Percentiles rank a stretch among this genome's conserved stretches.
phyloP scores from a whole-genome alignment of 2,888 invertebrate genomes.

The Sepiola atlantica region DNA sequence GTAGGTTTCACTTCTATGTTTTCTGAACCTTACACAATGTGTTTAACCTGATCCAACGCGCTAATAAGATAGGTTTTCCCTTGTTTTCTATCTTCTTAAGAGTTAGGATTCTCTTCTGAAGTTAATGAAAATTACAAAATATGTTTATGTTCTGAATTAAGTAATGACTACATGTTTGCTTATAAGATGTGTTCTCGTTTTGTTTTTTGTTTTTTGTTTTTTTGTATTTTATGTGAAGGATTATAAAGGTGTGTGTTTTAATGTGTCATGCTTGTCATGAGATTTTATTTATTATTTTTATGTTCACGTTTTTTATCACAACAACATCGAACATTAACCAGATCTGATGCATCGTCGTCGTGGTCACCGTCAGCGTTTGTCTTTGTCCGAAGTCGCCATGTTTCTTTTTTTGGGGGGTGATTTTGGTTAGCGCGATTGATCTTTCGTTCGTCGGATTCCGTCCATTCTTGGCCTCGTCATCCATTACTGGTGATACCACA shows the following conservation, averaged over 20 bases:
- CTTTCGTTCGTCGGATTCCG: background rate
- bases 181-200: background rate
- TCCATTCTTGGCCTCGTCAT: background rate
- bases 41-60: too few species aligned
- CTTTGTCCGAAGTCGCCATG: slow-evolving; percentile 32
- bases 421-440: background rate
- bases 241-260: background rate
- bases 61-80: background rate
- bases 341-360: background rate
- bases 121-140: background rate
- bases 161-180: background rate
- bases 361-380: background rate
- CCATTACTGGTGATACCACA: slow-evolving; percentile 45
- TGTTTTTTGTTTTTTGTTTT: too few species aligned
- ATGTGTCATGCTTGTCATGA: background rate
- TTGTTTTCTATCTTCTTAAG: background rate
- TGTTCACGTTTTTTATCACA: background rate
- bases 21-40: too few species aligned
- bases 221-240: background rate
- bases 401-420: background rate
- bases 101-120: background rate
- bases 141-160: background rate
- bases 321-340: background rate
- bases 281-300: background rate
- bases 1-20: too few species aligned